A percentile compares a stretch with the other conserved stretches of the same genome.
phyloP scores from a whole-genome alignment of 35 echinoderm and acorn worm genomes.

The Stichopus chloronotus region DNA sequence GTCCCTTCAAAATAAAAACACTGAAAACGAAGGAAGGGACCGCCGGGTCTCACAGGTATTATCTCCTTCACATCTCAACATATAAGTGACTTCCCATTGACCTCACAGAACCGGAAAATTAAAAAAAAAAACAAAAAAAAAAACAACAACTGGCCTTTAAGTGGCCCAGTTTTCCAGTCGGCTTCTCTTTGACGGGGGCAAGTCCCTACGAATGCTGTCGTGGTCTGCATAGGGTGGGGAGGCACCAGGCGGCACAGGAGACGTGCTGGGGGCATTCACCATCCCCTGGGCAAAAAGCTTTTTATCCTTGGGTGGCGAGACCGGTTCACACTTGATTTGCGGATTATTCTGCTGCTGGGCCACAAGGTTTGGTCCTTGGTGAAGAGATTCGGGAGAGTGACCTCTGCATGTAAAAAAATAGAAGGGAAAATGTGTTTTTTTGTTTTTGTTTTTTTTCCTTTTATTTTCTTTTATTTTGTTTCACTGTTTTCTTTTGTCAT shows the following conservation, averaged over 20 bases:
- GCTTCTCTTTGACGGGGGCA: conserved; percentile 82
- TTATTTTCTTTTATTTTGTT: too few species aligned
- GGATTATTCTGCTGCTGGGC: conserved; percentile 60
- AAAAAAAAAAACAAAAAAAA: not conserved
- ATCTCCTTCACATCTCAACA: not conserved
- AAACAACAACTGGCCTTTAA: not conserved
- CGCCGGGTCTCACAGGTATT: not conserved
- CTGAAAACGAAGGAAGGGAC: not conserved
- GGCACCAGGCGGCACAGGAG: conserved; percentile 62
- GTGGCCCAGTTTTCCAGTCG: conserved; percentile 86
- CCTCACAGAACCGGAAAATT: not conserved
- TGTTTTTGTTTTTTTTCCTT: too few species aligned
- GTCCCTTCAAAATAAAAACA: not conserved
- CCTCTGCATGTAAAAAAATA: conserved; percentile 28
- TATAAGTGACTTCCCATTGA: not conserved
- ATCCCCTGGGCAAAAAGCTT: conserved; percentile 71
- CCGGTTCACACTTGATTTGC: conserved; percentile 93
- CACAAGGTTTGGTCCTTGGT: conserved; percentile 61
- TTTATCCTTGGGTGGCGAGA: conserved; percentile 93
- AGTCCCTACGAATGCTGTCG: conserved; percentile 71
- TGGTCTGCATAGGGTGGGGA: conserved; percentile 76
- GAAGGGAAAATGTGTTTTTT: not conserved
- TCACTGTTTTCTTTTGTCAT: too few species aligned
- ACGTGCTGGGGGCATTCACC: conserved; percentile 70
- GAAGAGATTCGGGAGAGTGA: conserved; percentile 49